A percentile compares a stretch with the other conserved stretches of the same genome.
Conservation (phyloP, 2,888 invertebrate genomes). For the Cephus sareptanus region DNA sequence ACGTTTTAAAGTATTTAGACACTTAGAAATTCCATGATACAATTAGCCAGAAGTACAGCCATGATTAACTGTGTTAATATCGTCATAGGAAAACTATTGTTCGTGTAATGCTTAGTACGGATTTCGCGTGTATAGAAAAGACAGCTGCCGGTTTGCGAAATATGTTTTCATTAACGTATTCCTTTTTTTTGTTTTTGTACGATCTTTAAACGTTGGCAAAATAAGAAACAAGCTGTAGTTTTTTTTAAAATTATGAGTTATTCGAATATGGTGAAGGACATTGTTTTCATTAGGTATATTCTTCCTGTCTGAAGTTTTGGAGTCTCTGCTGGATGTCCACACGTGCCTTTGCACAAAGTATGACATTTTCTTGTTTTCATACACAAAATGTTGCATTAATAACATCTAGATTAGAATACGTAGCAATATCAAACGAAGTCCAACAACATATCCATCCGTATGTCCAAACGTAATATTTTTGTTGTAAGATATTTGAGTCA, state of each 20-base stretch:
- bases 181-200: not conserved
- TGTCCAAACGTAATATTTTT: not conserved
- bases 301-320: not conserved
- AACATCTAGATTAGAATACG: not conserved
- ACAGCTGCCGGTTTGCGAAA: not conserved
- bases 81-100: not conserved
- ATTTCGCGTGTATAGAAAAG: not conserved
- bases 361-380: not conserved
- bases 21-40: not conserved
- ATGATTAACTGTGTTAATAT: not conserved
- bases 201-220: not conserved
- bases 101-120: not conserved
- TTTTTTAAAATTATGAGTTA: slow-evolving; percentile 13
- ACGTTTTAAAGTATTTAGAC: not conserved
- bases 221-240: not conserved
- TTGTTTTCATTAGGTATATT: not conserved
- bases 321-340: not conserved
- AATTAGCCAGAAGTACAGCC: not conserved
- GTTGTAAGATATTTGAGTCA: not conserved
- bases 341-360: not conserved
- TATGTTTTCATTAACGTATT: not conserved
- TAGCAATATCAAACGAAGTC: not conserved
- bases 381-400: not conserved
- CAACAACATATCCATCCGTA: not conserved
- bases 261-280: not conserved